Evolutionary conservation across 2,113 vertebrate species (phyloP).

Genomic region (Tor tambroides): DNA sequence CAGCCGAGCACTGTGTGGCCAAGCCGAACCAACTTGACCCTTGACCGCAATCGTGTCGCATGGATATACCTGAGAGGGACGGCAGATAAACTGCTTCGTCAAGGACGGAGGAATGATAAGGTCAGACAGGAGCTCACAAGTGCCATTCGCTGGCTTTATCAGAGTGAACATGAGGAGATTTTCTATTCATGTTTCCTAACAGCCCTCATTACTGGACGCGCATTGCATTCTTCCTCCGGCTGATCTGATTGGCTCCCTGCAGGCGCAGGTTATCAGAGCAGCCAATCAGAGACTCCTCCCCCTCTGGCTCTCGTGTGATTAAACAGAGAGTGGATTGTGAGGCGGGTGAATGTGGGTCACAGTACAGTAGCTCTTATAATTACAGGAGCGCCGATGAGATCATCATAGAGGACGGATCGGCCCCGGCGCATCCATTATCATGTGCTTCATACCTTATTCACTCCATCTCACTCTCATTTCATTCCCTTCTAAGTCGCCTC

Average conservation of each 20-base stretch:
- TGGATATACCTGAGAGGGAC: conserved; percentile 44
- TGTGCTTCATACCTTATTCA: conserved; percentile 27
- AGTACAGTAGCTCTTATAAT: conserved; percentile 54
- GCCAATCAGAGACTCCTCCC: conserved; percentile 40
- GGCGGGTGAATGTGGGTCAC: conserved; percentile 48
- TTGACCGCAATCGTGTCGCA: conserved; percentile 47
- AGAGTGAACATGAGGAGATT: conserved; percentile 1
- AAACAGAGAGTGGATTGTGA: conserved; percentile 45
- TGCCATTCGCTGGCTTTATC: conserved; percentile 18
- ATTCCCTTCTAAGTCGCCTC: not conserved
- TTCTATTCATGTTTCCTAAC: not conserved
- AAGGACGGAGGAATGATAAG: conserved; percentile 45
- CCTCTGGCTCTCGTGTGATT: conserved; percentile 50
- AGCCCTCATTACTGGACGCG: not conserved
- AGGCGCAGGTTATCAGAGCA: conserved; percentile 47
- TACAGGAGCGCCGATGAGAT: conserved; percentile 32
- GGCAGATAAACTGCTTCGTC: conserved; percentile 41
- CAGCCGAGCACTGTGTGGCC: conserved; percentile 45
- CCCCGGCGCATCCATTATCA: not conserved
- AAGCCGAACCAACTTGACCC: conserved; percentile 25
- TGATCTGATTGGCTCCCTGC: conserved; percentile 35
- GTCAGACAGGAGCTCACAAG: conserved; percentile 42
- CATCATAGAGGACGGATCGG: conserved; percentile 23
- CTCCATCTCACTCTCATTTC: not conserved
- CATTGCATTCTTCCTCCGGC: not conserved